phyloP scores from a whole-genome alignment of 1,140 invertebrate species.

The Drosophila insularis region DNA sequence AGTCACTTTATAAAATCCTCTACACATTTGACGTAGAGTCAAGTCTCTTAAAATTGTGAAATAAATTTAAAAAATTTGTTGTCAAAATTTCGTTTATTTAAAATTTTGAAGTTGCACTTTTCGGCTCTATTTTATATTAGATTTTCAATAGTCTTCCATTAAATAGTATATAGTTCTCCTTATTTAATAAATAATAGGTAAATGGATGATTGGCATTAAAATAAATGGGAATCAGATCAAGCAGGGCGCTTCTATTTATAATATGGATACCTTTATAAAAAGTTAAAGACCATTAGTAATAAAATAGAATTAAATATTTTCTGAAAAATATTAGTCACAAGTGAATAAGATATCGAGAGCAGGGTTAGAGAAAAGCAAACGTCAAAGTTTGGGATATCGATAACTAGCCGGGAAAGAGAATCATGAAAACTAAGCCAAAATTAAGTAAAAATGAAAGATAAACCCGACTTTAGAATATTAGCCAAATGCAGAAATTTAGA shows the following conservation, averaged over 20 bases:
- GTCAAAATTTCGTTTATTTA: no score
- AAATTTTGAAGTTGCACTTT: no score
- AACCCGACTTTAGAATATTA: background rate
- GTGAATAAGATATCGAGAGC: no score
- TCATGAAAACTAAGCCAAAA: background rate
- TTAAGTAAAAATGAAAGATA: background rate
- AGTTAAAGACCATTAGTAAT: no score
- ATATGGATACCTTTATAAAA: no score
- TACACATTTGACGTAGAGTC: no score
- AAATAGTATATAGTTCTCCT: constrained; percentile 11
- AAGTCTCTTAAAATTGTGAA: no score
- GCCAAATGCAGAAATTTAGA: background rate
- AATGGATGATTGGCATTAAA: constrained; percentile 59
- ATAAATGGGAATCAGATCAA: constrained; percentile 28
- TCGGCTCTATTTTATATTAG: background rate
- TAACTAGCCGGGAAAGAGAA: constrained; percentile 31
- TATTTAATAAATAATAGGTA: constrained; percentile 38
- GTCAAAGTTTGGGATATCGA: background rate
- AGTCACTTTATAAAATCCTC: no score
- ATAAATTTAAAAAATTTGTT: no score
- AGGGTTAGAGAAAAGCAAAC: constrained; percentile 9
- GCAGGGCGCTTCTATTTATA: no score
- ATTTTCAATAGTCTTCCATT: background rate
- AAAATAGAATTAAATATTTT: background rate
- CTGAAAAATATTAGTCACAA: no score